These are phyloP conservation scores for Leptobrachium leishanense DNA, from an alignment of 2,113 vertebrate species.

Conservation along the genomic window DNA sequence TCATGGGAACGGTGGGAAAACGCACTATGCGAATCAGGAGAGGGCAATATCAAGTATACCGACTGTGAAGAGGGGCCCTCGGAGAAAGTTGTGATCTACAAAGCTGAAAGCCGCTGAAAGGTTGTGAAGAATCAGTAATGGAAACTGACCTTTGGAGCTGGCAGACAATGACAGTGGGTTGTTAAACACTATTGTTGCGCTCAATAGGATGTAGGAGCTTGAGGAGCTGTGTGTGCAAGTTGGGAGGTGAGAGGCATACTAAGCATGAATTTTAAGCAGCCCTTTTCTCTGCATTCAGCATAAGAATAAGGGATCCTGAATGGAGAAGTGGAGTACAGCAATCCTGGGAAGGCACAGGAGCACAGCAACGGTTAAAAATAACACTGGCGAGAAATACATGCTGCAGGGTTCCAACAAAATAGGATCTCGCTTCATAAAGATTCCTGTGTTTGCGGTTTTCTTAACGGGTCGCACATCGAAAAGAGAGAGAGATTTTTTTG, in stretches of 20 bases:
- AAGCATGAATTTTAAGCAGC: background rate
- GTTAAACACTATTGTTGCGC: background rate
- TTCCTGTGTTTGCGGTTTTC: no score
- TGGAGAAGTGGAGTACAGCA: background rate
- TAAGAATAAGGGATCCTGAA: background rate
- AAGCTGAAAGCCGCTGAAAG: conserved; percentile 25
- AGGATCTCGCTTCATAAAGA: no score
- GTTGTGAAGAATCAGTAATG: conserved; percentile 17
- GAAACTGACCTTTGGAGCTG: conserved; percentile 4
- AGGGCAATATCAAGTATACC: background rate
- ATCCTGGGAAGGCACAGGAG: background rate
- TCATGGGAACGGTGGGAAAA: background rate
- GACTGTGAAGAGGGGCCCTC: background rate
- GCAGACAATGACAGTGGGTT: conserved; percentile 10
- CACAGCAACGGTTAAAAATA: background rate
- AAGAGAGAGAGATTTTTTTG: no score
- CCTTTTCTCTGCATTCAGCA: background rate
- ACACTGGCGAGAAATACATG: background rate
- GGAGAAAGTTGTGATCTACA: conserved; percentile 16
- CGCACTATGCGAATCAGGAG: background rate
- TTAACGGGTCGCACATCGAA: no score
- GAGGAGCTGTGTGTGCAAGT: background rate
- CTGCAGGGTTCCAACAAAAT: no score
- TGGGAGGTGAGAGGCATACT: background rate
- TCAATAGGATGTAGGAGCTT: background rate